These are phyloP conservation scores for Crocallis elinguaria DNA, from an alignment of 2,888 invertebrate species.

Conservation along the genomic window DNA sequence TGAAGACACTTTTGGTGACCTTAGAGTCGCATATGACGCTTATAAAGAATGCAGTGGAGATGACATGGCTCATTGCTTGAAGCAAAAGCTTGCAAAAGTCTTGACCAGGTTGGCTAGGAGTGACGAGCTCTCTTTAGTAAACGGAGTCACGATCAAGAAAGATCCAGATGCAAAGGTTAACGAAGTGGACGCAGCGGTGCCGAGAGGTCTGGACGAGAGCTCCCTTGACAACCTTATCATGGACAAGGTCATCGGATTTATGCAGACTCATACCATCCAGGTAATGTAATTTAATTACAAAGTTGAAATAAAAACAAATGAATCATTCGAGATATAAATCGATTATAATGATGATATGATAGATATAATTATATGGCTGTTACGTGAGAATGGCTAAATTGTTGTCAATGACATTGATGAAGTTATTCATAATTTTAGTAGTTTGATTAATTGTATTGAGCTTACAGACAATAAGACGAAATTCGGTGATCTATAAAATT, in stretches of 20 bases:
- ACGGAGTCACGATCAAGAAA: slow-evolving; percentile 91
- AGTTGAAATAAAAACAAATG: too few relatives aligned
- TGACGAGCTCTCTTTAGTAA: slow-evolving; percentile 88
- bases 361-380: too few relatives aligned
- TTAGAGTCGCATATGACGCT: slow-evolving; percentile 90
- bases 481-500: too few relatives aligned
- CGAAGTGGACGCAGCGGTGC: slow-evolving; percentile 89
- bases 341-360: too few relatives aligned
- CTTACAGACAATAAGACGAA: too few relatives aligned
- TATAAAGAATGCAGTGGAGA: slow-evolving; percentile 92
- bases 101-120: slow-evolving; percentile 89
- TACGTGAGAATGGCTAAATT: too few relatives aligned
- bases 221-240: slow-evolving; percentile 90
- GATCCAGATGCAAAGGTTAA: slow-evolving; percentile 81
- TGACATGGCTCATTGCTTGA: slow-evolving; percentile 90
- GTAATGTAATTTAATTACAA: slow-evolving; percentile 72
- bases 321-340: too few relatives aligned
- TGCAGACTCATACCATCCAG: slow-evolving; percentile 92
- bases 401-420: too few relatives aligned
- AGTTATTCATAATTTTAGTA: too few relatives aligned
- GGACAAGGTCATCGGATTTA: slow-evolving; percentile 89
- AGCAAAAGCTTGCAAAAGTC: slow-evolving; percentile 91
- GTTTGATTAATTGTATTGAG: too few relatives aligned
- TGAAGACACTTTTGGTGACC: slow-evolving; percentile 85
- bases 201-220: slow-evolving; percentile 89